Evolutionary conservation across 2,797 vertebrate species (phyloP).

Genomic region (Coendou prehensilis): DNA sequence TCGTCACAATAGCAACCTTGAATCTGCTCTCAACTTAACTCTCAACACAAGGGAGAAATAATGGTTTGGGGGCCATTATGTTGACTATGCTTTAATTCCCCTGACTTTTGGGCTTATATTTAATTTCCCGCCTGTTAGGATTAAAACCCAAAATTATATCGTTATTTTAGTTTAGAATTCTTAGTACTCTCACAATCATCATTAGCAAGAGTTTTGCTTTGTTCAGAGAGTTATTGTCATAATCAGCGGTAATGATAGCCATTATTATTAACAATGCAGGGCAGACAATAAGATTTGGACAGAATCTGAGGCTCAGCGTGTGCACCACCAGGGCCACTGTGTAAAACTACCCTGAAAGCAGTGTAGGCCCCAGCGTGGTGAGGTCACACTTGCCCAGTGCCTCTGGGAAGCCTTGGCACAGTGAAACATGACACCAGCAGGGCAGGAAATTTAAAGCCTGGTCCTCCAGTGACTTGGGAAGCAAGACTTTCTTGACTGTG

Average conservation of each 20-base stretch:
- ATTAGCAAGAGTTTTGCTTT: conserved; percentile 66
- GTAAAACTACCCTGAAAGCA: not conserved
- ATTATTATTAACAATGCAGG: conserved; percentile 20
- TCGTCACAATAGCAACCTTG: not conserved
- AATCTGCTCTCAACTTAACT: conserved; percentile 47
- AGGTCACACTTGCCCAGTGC: accelerated
- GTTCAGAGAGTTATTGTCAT: conserved; percentile 56
- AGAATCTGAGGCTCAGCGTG: not conserved
- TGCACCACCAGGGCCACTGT: accelerated
- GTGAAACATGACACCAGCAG: no score
- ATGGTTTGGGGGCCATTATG: not conserved
- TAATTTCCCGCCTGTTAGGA: conserved; percentile 68
- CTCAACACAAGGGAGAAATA: not conserved
- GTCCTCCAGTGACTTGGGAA: not conserved
- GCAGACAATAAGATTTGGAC: not conserved
- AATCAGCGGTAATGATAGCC: conserved; percentile 53
- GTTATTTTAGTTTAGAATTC: conserved; percentile 72
- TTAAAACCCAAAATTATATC: conserved; percentile 70
- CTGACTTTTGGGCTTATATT: conserved; percentile 59
- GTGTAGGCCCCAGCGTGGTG: accelerated
- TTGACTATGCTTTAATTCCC: not conserved
- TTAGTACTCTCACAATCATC: conserved; percentile 65
- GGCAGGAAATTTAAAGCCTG: not conserved
- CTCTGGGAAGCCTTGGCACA: no score
- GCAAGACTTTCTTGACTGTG: not conserved